Evolutionary conservation across 2,797 vertebrate species (phyloP).

Genomic region (Sebastes goodei): DNA sequence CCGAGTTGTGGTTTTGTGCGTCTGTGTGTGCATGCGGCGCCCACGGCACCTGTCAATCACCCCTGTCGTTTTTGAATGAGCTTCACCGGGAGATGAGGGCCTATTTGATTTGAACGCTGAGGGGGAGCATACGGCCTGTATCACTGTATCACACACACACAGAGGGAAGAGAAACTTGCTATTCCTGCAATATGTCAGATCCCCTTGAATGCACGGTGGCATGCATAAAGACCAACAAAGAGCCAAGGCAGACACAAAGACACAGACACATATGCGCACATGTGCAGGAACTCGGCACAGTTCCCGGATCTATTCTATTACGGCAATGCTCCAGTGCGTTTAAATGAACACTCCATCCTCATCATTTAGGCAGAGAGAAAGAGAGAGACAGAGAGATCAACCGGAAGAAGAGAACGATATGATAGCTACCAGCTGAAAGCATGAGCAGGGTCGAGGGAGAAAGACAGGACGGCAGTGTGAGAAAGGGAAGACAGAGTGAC

Average conservation of each 20-base stretch:
- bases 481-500: conserved; percentile 11
- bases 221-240: conserved; percentile 34
- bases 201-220: conserved; percentile 32
- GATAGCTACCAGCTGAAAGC: conserved; percentile 4
- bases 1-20: conserved; percentile 49
- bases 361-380: conserved; percentile 12
- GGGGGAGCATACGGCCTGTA: conserved; percentile 66
- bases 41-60: conserved; percentile 76
- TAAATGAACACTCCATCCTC: conserved; percentile 26
- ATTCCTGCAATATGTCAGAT: conserved; percentile 58
- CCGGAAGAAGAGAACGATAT: not conserved
- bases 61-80: conserved; percentile 65
- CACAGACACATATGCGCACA: conserved; percentile 7
- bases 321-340: conserved; percentile 18
- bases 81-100: conserved; percentile 68
- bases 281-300: conserved; percentile 7
- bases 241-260: conserved; percentile 15
- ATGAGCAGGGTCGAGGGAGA: not conserved
- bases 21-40: conserved; percentile 56
- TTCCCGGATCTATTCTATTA: conserved; percentile 19
- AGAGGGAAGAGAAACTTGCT: conserved; percentile 48
- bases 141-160: conserved; percentile 54
- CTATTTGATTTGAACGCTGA: conserved; percentile 75
- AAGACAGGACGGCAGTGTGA: not conserved
- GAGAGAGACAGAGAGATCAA: not conserved